A percentile compares a stretch with the other conserved stretches of the same genome.
Conservation (phyloP, 1,140 invertebrate genomes). For the Macrobrachium rosenbergii region DNA sequence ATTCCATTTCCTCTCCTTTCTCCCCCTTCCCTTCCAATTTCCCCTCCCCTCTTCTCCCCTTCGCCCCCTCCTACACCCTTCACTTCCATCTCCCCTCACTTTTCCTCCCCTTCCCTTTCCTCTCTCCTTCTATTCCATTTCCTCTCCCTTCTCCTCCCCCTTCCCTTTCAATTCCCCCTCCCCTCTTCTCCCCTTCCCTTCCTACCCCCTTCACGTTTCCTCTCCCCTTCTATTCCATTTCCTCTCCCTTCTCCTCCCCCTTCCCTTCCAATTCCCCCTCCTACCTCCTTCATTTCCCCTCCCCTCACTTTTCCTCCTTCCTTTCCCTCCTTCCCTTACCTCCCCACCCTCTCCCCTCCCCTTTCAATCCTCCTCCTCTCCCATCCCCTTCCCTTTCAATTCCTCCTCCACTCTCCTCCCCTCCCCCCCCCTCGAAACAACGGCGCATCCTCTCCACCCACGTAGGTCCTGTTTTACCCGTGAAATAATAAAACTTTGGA, state of each 20-base stretch:
- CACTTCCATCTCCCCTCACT: no score
- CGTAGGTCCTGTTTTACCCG: no score
- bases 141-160: not conserved
- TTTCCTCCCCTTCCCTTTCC: not conserved
- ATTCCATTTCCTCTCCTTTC: no score
- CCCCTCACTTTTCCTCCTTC: not conserved
- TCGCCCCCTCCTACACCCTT: no score
- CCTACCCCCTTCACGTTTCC: not conserved
- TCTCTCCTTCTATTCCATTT: not conserved
- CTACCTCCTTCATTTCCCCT: not conserved
- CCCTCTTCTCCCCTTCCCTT: not conserved
- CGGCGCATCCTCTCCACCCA: no score
- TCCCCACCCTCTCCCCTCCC: not conserved
- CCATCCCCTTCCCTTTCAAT: constrained; percentile 25
- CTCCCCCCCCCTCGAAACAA: no score
- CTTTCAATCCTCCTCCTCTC: not conserved
- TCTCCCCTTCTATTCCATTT: not conserved
- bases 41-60: no score
- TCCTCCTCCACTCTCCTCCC: constrained; percentile 36
- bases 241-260: not conserved
- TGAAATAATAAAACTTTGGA: no score
- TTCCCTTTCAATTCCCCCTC: not conserved
- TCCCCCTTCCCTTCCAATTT: no score
- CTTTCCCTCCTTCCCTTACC: not conserved
- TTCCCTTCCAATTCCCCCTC: not conserved